Base-by-base conservation (phyloP, 2,113 vertebrate species). In the Epinephelus moara region DNA sequence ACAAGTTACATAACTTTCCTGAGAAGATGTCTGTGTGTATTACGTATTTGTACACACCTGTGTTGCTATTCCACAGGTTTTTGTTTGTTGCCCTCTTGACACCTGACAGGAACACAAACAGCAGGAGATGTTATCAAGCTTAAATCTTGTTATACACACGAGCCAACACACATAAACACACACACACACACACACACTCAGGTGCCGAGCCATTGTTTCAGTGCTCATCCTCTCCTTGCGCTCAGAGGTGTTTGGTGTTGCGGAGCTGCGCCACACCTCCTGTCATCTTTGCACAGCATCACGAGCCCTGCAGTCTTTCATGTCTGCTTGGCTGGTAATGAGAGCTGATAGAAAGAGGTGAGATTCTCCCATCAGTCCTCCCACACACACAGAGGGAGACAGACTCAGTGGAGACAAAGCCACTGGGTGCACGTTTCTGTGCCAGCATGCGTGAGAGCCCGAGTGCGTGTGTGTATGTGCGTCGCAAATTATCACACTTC, bases 291-390 rank as follows among this genome's bases (percentile, higher is more conserved):
- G 62, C 13, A 67, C 85, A 72, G 75, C 56, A 89, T 84, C 81
- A 81, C 19, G 33, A 89, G 82, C 80, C 49, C 49, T 27, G 19
- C 82, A 75, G 84, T 86, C 94, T 94, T 95, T 95, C 84, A 94
- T 94, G 93, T 95, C 64, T 75, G 87, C 86, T 78, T 6, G 49
- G 56, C 85, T 92, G 82, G 70, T 95, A 93, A 95, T 94, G 92
- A 94, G 91, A 89, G 82, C 84, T 94, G 94, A 95, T 93, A 75
- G 93, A 94, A 94, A 83, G 94, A 93, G 93, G 92, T 90, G 91
- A 93, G 89, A 87, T 45, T 75, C 89, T 87, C 85, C 88, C 87
- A 53, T 82, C 86, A 68, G 85, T 88, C 86, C 80, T 77, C 90
- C 87, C 88, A 75, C 78, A 52, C 81, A 69, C 84, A 37, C 78